Evolutionary conservation across 2,888 invertebrate genomes (phyloP), one percentile per base, ranked within the genome.

Genomic region (Archips crataeganus): DNA sequence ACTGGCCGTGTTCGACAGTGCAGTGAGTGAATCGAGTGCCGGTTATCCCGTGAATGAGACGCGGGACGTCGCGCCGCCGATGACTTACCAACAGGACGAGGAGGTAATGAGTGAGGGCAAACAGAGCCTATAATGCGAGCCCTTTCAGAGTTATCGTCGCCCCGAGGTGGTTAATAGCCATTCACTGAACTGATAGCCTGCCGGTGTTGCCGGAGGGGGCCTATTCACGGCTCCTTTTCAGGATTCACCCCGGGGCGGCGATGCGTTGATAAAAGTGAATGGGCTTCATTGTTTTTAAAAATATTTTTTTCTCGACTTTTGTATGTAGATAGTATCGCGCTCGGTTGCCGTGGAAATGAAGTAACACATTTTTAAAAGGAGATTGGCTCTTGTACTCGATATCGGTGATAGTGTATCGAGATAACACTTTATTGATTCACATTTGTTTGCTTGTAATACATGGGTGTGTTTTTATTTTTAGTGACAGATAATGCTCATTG

Each of bases 201-300:
- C 85, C 87, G 86, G 87, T 85, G 84, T 81, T 80, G 85, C 88
- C 87, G 82, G 81, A 77, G 88, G 90, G 86, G 84, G 84, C 83
- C 90, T 88, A 90, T 92, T 92, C 91, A 90, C 75, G 77, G 79
- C 76, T 81, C 84, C 90, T 86, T 89, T 93, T 91, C 90, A 91
- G 81, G 76, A 80, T 75, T 78, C 85, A 84, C 90, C 90, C 90
- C 89, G 84, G 82, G 83, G 91, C 88, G 88, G 83, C 89, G 90
- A 91, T 91, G 91, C 89, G 90, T 90, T 90, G 91, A 92, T 91
- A 91, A 91, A 91, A 90, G 90, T 90, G 90, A 91, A 92, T 90
- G 78, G 88, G 84, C 84, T 87, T 88, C 86, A 90, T 92, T 93
- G 91, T 93, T 91, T 93, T 90, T 86, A 84, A 89, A 90, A 91